Percentiles rank a stretch among this genome's conserved stretches.
Evolutionary conservation across 2,888 invertebrate genomes (phyloP).

Genomic region (Crematogaster levior): DNA sequence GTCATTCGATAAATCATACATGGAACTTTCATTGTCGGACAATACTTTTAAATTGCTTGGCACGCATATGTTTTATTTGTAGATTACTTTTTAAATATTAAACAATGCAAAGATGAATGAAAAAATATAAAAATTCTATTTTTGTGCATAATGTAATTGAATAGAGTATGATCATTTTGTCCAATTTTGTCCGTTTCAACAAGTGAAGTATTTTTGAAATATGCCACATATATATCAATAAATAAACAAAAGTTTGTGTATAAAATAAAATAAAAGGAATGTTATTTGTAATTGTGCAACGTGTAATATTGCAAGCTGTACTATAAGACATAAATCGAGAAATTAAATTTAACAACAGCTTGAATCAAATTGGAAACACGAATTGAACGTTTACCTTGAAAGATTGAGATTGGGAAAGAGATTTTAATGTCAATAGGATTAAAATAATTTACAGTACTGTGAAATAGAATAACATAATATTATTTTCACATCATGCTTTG

Average conservation of each 20-base stretch:
- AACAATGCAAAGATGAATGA: background rate
- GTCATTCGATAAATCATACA: conserved; percentile 33
- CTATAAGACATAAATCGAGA: background rate
- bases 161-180: background rate
- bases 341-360: conserved; percentile 33
- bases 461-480: conserved; percentile 4
- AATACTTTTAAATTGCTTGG: background rate
- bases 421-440: conserved; percentile 32
- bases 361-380: background rate
- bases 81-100: background rate
- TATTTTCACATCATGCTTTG: background rate
- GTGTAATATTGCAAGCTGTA: background rate
- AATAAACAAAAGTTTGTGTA: background rate
- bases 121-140: background rate
- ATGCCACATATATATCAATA: background rate
- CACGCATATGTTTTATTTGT: background rate
- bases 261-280: too few species aligned
- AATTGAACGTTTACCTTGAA: conserved; percentile 25
- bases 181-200: background rate
- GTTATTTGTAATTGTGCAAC: too few species aligned
- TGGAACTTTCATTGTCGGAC: conserved; percentile 7
- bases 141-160: background rate
- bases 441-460: conserved; percentile 19
- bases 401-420: conserved; percentile 25
- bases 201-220: background rate